These are phyloP conservation scores for Cephus nigrinus DNA, from an alignment of 2,888 invertebrate genomes.

Conservation along the genomic window DNA sequence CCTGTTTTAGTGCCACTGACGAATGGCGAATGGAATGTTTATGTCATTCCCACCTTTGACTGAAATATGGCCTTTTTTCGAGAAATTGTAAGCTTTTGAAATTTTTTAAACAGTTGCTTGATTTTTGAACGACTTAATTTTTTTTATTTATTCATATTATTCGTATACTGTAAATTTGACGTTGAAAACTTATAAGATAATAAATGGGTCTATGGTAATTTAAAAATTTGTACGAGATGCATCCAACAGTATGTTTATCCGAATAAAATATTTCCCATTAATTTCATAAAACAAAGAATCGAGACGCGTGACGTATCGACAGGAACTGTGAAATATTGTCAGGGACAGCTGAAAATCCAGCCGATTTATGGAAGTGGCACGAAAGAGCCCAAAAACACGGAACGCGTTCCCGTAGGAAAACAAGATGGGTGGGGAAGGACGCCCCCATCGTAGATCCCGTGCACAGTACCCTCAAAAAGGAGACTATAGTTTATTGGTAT, in stretches of 20 bases:
- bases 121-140: background rate
- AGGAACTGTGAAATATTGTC: slow-evolving; percentile 8
- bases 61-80: background rate
- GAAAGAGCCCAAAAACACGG: slow-evolving; percentile 21
- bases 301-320: slow-evolving; percentile 1
- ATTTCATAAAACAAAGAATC: background rate
- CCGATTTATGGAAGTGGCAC: slow-evolving; percentile 17
- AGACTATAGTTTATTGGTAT: slow-evolving; percentile 16
- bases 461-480: background rate
- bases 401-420: slow-evolving; percentile 27
- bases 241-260: background rate
- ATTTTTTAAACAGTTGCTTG: background rate
- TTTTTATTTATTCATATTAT: background rate
- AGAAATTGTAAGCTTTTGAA: background rate
- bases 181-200: background rate
- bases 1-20: background rate
- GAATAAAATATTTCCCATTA: background rate
- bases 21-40: background rate
- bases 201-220: background rate
- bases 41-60: background rate
- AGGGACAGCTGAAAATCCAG: slow-evolving; percentile 20
- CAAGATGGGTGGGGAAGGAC: slow-evolving; percentile 14
- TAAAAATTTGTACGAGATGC: background rate
- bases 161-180: background rate
- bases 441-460: background rate